Evolutionary conservation across 2,797 vertebrate species (phyloP).

Genomic region (Hydrophis major): DNA sequence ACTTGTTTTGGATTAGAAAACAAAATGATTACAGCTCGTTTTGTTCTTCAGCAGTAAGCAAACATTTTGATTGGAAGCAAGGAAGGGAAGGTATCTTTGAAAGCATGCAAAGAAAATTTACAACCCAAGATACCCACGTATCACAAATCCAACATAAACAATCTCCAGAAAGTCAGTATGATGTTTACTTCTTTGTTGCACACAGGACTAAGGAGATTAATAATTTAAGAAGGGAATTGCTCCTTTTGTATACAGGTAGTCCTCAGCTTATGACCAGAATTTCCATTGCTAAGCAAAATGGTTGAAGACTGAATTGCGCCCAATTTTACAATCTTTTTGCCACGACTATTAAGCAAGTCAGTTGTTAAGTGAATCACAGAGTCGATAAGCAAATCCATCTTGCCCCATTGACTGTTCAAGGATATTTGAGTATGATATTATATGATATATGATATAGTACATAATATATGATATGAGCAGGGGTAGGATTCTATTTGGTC

Average conservation of each 20-base stretch:
- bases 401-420: no score
- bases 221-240: not conserved
- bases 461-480: no score
- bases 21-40: not conserved
- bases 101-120: not conserved
- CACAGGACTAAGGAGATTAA: not conserved
- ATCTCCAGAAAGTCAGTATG: not conserved
- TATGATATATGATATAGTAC: no score
- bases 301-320: no score
- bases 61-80: not conserved
- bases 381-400: no score
- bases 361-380: no score
- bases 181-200: not conserved
- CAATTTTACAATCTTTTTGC: no score
- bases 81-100: not conserved
- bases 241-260: not conserved
- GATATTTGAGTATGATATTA: no score
- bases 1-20: not conserved
- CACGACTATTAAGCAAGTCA: no score
- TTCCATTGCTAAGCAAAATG: no score
- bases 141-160: not conserved
- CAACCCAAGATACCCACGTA: not conserved
- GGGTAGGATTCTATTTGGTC: no score
- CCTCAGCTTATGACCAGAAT: no score
- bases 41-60: not conserved